Evolutionary conservation across 2,888 invertebrate species (phyloP), one percentile per base, ranked within the genome.

Genomic region (Lasioglossum marginatum): DNA sequence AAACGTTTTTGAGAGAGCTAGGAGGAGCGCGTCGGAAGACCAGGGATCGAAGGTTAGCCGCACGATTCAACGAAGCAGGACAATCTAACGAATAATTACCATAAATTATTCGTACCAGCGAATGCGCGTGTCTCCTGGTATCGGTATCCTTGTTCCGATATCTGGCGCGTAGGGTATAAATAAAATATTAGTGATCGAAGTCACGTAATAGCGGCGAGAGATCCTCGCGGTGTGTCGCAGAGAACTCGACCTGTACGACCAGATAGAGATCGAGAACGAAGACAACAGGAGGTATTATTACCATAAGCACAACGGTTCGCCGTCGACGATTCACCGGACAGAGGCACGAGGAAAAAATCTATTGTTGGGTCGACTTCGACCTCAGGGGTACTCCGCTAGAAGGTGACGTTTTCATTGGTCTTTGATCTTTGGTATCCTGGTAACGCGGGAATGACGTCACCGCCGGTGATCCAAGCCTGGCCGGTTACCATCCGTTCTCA

Each of bases 341-440:
- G 4, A 75, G 37, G 57, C 60, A 27, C 57, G n/a, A 23, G 34
- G 16, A 19, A 57, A 72, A 57, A 37, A 75, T 79, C 73, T 79
- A 87, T 88, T 88, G 80, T 88, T 78, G 70, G 77, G 52, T 63
- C 70, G 72, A 52, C 45, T 80, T 71, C 78, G 82, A 85, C 73
- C 74, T 79, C 73, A 23, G 60, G 43, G 52, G 71, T 74, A 81
- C 71, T 3, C 5, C 23, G 27, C 27, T 74, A 66, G 75, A 83
- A 86, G 86, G 77, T 88, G 88, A 85, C 86, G 88, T 87, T 87
- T 85, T 68, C 87, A 85, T 83, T 89, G 88, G 87, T 81, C 88
- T 86, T 88, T 89, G 89, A 90, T 89, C 89, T 85, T 81, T 83
- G 87, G 88, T 88, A 90, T 90, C 90, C 87, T 90, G 90, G 90